Conservation (phyloP, 2,113 vertebrate genomes). For the Bothrops jararaca region DNA sequence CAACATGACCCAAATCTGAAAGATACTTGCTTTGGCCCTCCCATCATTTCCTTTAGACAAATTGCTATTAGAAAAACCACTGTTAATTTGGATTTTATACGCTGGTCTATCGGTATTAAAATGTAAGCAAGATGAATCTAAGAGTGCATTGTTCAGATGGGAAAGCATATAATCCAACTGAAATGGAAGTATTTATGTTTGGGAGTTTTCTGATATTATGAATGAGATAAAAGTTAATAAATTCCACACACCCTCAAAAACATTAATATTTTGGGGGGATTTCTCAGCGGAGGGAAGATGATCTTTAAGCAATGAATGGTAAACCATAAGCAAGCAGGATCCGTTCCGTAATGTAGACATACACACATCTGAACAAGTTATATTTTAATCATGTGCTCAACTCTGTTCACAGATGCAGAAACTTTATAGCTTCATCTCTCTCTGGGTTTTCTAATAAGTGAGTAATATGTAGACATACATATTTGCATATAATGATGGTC, state of each 20-base stretch:
- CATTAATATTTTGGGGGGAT: not conserved
- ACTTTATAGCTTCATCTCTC: not conserved
- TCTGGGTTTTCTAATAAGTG: not conserved
- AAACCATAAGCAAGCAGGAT: not conserved
- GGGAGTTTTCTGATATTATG: not conserved
- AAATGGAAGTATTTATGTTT: not conserved
- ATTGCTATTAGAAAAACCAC: not conserved
- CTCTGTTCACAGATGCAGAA: not conserved
- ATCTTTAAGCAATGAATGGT: not conserved
- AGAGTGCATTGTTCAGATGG: not conserved
- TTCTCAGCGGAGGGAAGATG: not conserved
- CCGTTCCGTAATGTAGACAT: not conserved
- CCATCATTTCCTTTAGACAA: too few relatives aligned
- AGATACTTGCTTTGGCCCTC: not conserved
- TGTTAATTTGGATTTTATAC: not conserved
- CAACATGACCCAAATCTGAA: not conserved
- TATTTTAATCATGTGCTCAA: not conserved
- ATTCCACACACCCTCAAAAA: not conserved
- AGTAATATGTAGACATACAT: not conserved
- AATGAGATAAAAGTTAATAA: not conserved
- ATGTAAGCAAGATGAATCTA: not conserved
- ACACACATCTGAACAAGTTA: not conserved
- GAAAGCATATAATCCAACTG: not conserved
- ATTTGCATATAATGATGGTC: not conserved
- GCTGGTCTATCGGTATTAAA: not conserved